A percentile compares a stretch with the other conserved stretches of the same genome.
Evolutionary conservation across 1,140 invertebrate species (phyloP).

Genomic region (Nymphalis io): DNA sequence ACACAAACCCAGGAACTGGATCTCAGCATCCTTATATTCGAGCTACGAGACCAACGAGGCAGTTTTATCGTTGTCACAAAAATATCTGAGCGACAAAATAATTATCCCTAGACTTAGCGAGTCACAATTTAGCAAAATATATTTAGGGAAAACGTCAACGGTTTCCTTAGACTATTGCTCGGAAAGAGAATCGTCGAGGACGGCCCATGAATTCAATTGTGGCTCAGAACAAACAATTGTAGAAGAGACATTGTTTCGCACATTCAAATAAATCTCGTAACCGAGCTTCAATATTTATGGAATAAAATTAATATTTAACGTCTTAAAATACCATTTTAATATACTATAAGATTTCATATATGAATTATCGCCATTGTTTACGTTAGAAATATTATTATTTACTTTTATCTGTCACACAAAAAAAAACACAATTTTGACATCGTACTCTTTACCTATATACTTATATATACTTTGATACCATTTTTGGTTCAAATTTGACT

Average conservation of each 20-base stretch:
- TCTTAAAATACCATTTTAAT: too few species aligned
- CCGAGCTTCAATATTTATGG: too few species aligned
- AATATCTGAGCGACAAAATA: conserved; percentile 17
- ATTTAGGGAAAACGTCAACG: conserved; percentile 25
- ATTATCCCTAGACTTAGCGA: conserved; percentile 22
- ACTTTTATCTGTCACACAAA: not conserved
- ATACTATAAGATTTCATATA: too few species aligned
- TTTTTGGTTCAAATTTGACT: too few species aligned
- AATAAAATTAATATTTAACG: too few species aligned
- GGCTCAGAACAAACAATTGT: not conserved
- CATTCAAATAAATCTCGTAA: not conserved
- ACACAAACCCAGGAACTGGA: too few species aligned
- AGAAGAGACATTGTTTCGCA: not conserved
- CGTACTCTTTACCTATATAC: too few species aligned
- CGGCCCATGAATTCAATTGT: conserved; percentile 44
- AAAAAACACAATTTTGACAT: not conserved
- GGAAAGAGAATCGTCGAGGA: conserved; percentile 39
- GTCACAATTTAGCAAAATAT: conserved; percentile 30
- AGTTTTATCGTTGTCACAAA: not conserved
- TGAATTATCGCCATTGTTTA: not conserved
- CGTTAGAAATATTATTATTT: not conserved
- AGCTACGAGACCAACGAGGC: too few species aligned
- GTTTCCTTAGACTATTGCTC: conserved; percentile 32
- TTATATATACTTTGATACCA: too few species aligned
- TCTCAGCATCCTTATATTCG: too few species aligned